Base-by-base conservation (phyloP, 2,888 invertebrate genomes). In the Gari tellinella region DNA sequence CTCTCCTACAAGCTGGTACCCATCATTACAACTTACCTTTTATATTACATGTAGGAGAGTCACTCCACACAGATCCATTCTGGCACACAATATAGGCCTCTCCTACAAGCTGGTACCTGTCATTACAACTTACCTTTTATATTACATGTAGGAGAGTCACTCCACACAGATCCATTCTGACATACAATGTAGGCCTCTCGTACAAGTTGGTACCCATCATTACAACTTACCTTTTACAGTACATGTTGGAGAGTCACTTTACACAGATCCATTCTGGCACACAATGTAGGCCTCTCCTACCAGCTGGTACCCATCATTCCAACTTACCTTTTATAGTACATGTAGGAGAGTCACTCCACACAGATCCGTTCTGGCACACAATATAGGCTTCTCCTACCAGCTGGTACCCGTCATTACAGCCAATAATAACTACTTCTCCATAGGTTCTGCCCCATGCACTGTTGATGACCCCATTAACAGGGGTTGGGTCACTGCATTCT, bases 311-410 rank as follows among this genome's bases (percentile, higher is more conserved):
- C n/a, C n/a, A n/a, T n/a, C n/a, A n/a, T n/a, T n/a, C n/a, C n/a
- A n/a, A n/a, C n/a, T 57, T 17, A 62, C 68, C 68, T 49, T 62
- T 45, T 7, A 62, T 62, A 14, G 31, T 31, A 46, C 69, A 69
- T 21, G 19, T 52, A 17, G 69, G 57, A 0, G 40, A 23, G 12
- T 38, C 48, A 40, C 43, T 58, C 69, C 69, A 69, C 8, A 56
- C 62, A 12, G 56, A 40, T 1, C 25, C 21, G n/a, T n/a, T n/a
- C n/a, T n/a, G n/a, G 17, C 57, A 58, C 57, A 26, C 43, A n/a
- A 38, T 26, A 17, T 26, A n/a, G 12, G 45, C 26, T 23, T 25
- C 12, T n/a, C 57, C 57, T 15, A n/a, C 31, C 23, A 58, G 15
- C 12, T 46, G 25, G 26, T 46, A 58, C 5, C 57, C 57, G 15